Evolutionary conservation across 2,113 vertebrate species (phyloP).

Genomic region (Sinosuthora webbiana): DNA sequence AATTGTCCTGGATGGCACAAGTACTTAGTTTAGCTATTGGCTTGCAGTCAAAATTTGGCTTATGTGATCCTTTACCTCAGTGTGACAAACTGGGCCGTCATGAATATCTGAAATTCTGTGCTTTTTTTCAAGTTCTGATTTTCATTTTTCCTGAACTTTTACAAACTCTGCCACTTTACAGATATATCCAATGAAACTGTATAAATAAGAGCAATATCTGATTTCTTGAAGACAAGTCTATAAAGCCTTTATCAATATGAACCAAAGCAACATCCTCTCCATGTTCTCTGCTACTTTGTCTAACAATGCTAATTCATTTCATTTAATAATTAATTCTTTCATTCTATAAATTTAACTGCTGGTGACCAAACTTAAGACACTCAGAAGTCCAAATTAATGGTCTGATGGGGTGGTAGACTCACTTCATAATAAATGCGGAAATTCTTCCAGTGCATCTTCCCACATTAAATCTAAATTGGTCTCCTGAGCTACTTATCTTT

Average conservation of each 20-base stretch:
- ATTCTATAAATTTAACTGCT: background rate
- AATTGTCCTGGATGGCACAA: background rate
- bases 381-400: background rate
- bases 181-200: background rate
- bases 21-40: background rate
- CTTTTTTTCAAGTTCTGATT: background rate
- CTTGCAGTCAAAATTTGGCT: background rate
- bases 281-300: background rate
- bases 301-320: background rate
- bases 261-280: background rate
- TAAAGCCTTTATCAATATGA: background rate
- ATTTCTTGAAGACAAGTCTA: background rate
- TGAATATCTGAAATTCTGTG: background rate
- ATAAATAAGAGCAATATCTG: background rate
- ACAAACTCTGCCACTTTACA: background rate
- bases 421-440: background rate
- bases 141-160: background rate
- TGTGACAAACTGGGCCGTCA: background rate
- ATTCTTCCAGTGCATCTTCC: background rate
- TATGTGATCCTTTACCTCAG: background rate
- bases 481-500: background rate
- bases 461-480: background rate
- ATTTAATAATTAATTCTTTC: background rate
- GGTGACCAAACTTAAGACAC: background rate
- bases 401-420: background rate